Conservation (phyloP, 2,888 invertebrate species). For the Amphiduros pacificus region DNA sequence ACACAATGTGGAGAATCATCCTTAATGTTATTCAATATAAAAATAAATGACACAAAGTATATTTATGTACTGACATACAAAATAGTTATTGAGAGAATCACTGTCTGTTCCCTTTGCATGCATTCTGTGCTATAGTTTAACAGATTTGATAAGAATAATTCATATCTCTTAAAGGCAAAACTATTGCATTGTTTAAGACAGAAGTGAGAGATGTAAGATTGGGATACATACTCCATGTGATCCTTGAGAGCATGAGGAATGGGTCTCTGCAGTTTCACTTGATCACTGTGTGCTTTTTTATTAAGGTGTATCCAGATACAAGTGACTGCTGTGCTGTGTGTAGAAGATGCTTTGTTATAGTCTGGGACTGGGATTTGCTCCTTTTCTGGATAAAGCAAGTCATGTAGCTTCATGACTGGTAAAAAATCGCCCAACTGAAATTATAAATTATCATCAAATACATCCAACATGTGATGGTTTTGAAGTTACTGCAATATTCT, state of each 20-base stretch:
- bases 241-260: slow-evolving; percentile 79
- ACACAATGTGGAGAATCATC: too few relatives aligned
- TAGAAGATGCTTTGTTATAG: slow-evolving; percentile 80
- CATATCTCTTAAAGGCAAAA: too few relatives aligned
- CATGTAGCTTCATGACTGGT: slow-evolving; percentile 87
- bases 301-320: slow-evolving; percentile 96
- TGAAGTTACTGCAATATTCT: too few relatives aligned
- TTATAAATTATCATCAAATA: too few relatives aligned
- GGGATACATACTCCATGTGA: slow-evolving; percentile 41
- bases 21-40: too few relatives aligned
- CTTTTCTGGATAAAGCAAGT: slow-evolving; percentile 86
- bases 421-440: slow-evolving; percentile 77
- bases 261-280: slow-evolving; percentile 73
- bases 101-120: neutral
- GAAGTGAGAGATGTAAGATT: too few relatives aligned
- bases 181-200: too few relatives aligned
- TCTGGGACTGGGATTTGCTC: slow-evolving; percentile 89
- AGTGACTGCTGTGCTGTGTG: slow-evolving; percentile 89
- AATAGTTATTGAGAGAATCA: neutral
- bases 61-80: too few relatives aligned
- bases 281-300: slow-evolving; percentile 86
- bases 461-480: too few relatives aligned
- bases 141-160: too few relatives aligned
- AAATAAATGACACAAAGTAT: too few relatives aligned
- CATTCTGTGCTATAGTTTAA: neutral